Percentiles rank a stretch among this genome's conserved stretches.
These are phyloP conservation scores for Actinostola sp. DNA, from an alignment of 92 coral and sea anemone genomes.

Conservation along the genomic window DNA sequence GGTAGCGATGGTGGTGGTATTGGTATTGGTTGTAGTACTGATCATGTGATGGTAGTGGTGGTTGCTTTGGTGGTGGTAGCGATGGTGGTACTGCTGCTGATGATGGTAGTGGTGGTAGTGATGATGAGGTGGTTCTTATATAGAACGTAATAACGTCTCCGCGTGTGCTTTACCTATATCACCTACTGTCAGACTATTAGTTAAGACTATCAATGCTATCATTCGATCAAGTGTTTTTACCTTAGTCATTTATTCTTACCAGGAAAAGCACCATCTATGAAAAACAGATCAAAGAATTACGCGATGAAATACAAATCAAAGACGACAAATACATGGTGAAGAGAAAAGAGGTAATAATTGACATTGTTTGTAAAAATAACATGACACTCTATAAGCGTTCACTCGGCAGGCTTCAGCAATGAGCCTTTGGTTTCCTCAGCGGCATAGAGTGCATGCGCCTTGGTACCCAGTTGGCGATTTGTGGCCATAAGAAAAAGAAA, in stretches of 20 bases:
- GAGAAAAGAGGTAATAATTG: constrained; percentile 57
- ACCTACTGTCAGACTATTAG: neutral
- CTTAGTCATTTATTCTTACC: neutral
- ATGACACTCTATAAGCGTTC: no score
- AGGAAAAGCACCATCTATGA: constrained; percentile 68
- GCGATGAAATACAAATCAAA: constrained; percentile 61
- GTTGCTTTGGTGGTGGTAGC: neutral
- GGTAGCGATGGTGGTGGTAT: no score
- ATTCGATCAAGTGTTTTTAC: neutral
- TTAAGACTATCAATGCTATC: neutral
- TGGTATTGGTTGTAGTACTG: neutral
- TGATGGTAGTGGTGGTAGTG: constrained; percentile 15
- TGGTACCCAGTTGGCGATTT: no score
- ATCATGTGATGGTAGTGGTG: neutral
- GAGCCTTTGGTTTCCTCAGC: no score
- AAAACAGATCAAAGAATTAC: constrained; percentile 56
- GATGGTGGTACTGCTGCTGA: constrained; percentile 4
- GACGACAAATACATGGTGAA: constrained; percentile 71
- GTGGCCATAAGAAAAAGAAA: no score
- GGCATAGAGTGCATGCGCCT: no score
- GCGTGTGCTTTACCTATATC: neutral
- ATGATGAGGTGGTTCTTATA: neutral
- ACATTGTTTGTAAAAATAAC: no score
- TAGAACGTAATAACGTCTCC: no score
- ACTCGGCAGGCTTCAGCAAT: no score